Evolutionary conservation across 2,113 vertebrate species (phyloP).

Genomic region (Talpa occidentalis): DNA sequence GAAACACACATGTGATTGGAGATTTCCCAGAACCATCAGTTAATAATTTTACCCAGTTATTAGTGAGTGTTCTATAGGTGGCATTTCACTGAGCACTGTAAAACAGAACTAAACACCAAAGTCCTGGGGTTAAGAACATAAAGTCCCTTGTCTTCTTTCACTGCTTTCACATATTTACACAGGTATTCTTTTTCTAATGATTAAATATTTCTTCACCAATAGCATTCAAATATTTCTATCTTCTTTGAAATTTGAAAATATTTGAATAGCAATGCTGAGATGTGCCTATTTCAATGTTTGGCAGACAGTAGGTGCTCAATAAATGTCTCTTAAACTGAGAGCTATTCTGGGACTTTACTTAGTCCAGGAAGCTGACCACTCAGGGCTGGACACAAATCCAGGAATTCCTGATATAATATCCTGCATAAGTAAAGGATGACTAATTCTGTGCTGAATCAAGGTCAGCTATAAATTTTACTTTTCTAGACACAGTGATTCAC

Average conservation of each 20-base stretch:
- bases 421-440: conserved; percentile 86
- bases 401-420: conserved; percentile 88
- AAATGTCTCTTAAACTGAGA: conserved; percentile 41
- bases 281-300: conserved; percentile 70
- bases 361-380: conserved; percentile 82
- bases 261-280: conserved; percentile 81
- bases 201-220: neutral
- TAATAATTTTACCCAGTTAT: conserved; percentile 52
- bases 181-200: conserved; percentile 33
- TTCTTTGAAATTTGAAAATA: conserved; percentile 78
- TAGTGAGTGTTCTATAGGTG: conserved; percentile 5
- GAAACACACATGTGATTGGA: conserved; percentile 5
- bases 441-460: conserved; percentile 87
- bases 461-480: conserved; percentile 87
- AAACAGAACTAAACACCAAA: conserved; percentile 43
- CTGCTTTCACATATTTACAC: conserved; percentile 32
- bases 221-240: conserved; percentile 49
- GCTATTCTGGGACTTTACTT: conserved; percentile 82
- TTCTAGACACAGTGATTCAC: conserved; percentile 84
- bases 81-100: conserved; percentile 11
- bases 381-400: conserved; percentile 82
- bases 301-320: conserved; percentile 54
- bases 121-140: neutral
- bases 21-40: conserved; percentile 45
- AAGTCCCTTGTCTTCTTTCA: conserved; percentile 36